Conservation (phyloP, 2,888 invertebrate genomes). For the Leptinotarsa rubiginosa region DNA sequence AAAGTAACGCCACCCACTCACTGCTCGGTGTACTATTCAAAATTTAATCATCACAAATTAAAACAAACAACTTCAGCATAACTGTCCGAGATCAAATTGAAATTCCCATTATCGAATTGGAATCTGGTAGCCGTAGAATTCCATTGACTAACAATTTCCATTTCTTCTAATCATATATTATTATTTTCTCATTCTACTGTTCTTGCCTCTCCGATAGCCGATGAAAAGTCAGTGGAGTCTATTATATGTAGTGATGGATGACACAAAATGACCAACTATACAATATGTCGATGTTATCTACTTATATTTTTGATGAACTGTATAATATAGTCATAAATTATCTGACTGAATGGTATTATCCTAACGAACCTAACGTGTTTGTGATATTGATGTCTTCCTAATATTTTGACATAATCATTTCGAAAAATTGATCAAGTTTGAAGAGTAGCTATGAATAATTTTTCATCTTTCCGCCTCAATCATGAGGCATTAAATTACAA, state of each 20-base stretch:
- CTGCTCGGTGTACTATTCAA: background rate
- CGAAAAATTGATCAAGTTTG: background rate
- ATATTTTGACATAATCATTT: conserved; percentile 9
- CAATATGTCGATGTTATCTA: conserved; percentile 47
- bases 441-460: background rate
- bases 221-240: conserved; percentile 44
- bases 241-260: conserved; percentile 50
- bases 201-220: conserved; percentile 35
- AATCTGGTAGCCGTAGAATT: conserved; percentile 25
- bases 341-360: conserved; percentile 32
- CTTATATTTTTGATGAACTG: conserved; percentile 49
- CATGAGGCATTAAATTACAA: too few species aligned
- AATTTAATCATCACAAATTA: background rate
- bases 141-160: conserved; percentile 27
- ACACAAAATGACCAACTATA: conserved; percentile 44
- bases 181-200: conserved; percentile 37
- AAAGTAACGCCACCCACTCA: background rate
- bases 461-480: too few species aligned
- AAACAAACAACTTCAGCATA: conserved; percentile 14
- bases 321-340: conserved; percentile 51
- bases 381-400: conserved; percentile 8
- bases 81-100: conserved; percentile 3
- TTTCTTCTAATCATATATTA: conserved; percentile 40
- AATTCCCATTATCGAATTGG: conserved; percentile 11
- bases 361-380: conserved; percentile 16